Evolutionary conservation across 1,140 invertebrate genomes (phyloP).

Genomic region (Drosophila ambigua): DNA sequence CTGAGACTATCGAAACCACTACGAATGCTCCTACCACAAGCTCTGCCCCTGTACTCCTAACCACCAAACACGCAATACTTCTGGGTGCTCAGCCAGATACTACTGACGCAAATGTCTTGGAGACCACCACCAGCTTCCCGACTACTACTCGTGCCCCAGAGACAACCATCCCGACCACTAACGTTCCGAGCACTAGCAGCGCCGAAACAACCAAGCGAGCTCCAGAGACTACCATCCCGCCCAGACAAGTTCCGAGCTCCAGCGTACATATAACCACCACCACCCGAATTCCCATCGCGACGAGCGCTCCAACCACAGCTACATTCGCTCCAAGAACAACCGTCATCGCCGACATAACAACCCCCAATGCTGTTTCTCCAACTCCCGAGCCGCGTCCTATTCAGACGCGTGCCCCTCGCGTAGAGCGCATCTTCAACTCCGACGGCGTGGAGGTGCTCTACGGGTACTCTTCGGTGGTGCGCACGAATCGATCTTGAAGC

Average conservation of each 20-base stretch:
- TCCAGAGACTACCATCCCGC: too few relatives aligned
- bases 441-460: conserved; percentile 80
- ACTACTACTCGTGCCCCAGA: neutral
- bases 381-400: conserved; percentile 30
- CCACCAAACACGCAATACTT: neutral
- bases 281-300: neutral
- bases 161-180: neutral
- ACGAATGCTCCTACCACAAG: neutral
- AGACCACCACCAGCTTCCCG: conserved; percentile 2
- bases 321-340: conserved; percentile 19
- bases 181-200: neutral
- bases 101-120: neutral
- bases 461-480: conserved; percentile 76
- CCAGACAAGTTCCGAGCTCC: neutral
- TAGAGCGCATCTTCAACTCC: conserved; percentile 72
- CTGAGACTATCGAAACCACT: conserved; percentile 2
- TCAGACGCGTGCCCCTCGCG: conserved; percentile 57
- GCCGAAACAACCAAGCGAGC: neutral
- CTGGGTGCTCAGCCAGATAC: conserved; percentile 11
- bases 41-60: conserved; percentile 5
- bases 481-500: conserved; percentile 52
- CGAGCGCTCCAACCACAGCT: conserved; percentile 11
- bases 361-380: conserved; percentile 16
- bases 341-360: neutral
- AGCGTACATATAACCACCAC: conserved; percentile 11